phyloP scores from a whole-genome alignment of 2,113 vertebrate genomes.

The Bubalus kerabau region DNA sequence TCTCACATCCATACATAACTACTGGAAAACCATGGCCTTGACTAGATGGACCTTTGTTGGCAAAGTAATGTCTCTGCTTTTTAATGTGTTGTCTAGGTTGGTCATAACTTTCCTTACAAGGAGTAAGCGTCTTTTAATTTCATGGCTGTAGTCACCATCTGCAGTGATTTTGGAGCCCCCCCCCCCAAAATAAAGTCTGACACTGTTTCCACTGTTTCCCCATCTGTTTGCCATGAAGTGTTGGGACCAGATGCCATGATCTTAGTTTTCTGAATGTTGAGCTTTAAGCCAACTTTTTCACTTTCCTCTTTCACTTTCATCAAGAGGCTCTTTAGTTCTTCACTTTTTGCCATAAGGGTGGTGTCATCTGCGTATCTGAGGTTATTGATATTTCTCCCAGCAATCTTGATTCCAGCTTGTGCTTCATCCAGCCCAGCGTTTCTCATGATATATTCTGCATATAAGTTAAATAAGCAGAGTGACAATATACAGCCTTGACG shows the following conservation, averaged over 20 bases:
- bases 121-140: not conserved
- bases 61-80: not conserved
- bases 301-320: not conserved
- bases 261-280: not conserved
- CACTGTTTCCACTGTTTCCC: not conserved
- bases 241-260: not conserved
- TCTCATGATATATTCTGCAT: not conserved
- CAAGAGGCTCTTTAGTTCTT: not conserved
- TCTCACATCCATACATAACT: not conserved
- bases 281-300: not conserved
- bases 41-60: not conserved
- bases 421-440: not conserved
- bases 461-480: not conserved
- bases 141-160: not conserved
- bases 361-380: not conserved
- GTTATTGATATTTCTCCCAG: not conserved
- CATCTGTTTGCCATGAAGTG: not conserved
- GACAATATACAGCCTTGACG: not conserved
- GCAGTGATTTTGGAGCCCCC: not conserved
- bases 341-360: not conserved
- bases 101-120: not conserved
- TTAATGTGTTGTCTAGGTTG: not conserved
- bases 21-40: not conserved
- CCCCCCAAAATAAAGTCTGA: rapidly evolving
- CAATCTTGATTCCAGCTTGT: not conserved